Evolutionary conservation across 1,140 invertebrate genomes (phyloP).

Genomic region (Probaryconus sp.): DNA sequence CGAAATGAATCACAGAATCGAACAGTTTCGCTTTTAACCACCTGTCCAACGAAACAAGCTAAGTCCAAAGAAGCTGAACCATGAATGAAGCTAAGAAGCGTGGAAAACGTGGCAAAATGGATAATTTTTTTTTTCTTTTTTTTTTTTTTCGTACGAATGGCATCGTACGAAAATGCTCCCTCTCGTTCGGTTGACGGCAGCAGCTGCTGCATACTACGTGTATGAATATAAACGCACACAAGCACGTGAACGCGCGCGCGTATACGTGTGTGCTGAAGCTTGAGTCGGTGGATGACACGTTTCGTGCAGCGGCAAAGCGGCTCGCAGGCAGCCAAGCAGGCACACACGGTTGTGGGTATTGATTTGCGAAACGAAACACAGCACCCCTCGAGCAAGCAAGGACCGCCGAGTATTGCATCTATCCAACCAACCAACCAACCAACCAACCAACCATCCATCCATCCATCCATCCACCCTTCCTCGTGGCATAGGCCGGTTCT

Average conservation of each 20-base stretch:
- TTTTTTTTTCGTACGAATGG: no score
- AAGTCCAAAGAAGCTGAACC: slow-evolving; percentile 2
- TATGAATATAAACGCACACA: slow-evolving; percentile 38
- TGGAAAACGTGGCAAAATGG: slow-evolving; percentile 27
- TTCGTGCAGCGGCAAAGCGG: slow-evolving; percentile 60
- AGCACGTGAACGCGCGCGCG: no score
- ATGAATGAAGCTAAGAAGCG: slow-evolving; percentile 10
- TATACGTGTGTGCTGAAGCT: slow-evolving; percentile 63
- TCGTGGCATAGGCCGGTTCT: slow-evolving; percentile 44
- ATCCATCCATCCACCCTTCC: slow-evolving; percentile 35
- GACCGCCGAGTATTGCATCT: slow-evolving; percentile 42
- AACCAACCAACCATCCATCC: slow-evolving; percentile 10
- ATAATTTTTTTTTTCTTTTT: slow-evolving; percentile 31
- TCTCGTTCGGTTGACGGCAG: slow-evolving; percentile 57
- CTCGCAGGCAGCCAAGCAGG: background rate
- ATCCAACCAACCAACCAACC: background rate
- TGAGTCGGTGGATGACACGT: slow-evolving; percentile 75
- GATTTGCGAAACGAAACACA: slow-evolving; percentile 74
- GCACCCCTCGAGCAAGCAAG: slow-evolving; percentile 57
- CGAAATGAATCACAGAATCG: no score
- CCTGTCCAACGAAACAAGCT: no score
- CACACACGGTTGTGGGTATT: slow-evolving; percentile 68
- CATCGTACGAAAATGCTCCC: no score
- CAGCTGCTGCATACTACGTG: slow-evolving; percentile 50
- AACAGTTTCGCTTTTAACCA: no score